Conservation (phyloP, 2,113 vertebrate genomes). For the Myotis yumanensis region DNA sequence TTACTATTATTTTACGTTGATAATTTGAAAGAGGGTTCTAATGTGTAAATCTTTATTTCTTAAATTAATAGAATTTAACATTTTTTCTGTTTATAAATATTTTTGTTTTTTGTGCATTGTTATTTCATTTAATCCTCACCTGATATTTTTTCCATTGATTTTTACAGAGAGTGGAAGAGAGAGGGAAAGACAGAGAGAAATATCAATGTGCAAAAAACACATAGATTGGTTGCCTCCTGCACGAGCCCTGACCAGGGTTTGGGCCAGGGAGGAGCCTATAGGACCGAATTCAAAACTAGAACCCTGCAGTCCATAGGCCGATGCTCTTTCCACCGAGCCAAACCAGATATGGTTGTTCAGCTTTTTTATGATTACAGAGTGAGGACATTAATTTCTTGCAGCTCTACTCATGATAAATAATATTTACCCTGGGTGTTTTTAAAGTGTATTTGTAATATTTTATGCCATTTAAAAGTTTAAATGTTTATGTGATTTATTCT, state of each 20-base stretch:
- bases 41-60: not conserved
- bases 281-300: no score
- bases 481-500: conserved; percentile 28
- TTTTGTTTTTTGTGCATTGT: not conserved
- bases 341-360: no score
- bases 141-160: no score
- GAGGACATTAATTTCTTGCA: not conserved
- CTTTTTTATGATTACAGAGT: not conserved
- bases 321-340: no score
- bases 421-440: not conserved
- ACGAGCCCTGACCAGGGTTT: no score
- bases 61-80: not conserved
- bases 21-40: conserved; percentile 7
- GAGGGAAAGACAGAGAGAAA: no score
- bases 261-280: no score
- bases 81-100: conserved; percentile 1
- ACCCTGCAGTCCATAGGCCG: no score
- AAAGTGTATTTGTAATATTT: conserved; percentile 9
- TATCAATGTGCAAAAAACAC: no score
- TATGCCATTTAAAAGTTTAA: not conserved
- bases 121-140: no score
- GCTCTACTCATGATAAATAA: not conserved
- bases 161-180: no score
- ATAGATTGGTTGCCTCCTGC: no score
- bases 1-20: not conserved